Evolutionary conservation across 2,113 vertebrate species (phyloP).

Genomic region (Periophthalmus modestus): DNA sequence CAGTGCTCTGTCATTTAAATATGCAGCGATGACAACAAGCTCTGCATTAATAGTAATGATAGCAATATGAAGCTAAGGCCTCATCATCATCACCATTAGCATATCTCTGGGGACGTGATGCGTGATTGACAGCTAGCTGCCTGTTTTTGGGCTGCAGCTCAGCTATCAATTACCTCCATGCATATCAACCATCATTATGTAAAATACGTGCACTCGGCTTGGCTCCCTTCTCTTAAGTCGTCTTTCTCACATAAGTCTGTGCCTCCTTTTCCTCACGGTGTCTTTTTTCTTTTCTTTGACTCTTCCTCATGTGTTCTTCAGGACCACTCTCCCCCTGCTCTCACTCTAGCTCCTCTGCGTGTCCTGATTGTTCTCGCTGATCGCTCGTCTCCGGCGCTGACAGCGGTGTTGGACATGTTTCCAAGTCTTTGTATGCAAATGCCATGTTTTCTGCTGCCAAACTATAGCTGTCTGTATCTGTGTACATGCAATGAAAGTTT

Average conservation of each 20-base stretch:
- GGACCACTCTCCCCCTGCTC: slow-evolving; percentile 23
- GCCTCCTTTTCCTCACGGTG: slow-evolving; percentile 8
- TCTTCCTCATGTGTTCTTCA: slow-evolving; percentile 35
- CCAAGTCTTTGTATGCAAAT: slow-evolving; percentile 5
- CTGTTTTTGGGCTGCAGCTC: slow-evolving; percentile 67
- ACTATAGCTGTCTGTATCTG: not conserved
- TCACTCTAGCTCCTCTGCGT: slow-evolving; percentile 33
- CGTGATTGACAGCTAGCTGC: slow-evolving; percentile 73
- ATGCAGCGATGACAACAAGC: slow-evolving; percentile 74
- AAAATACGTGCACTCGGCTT: slow-evolving; percentile 71
- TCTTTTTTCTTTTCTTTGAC: slow-evolving; percentile 55
- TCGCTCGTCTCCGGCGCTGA: slow-evolving; percentile 16
- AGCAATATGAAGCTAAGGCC: slow-evolving; percentile 70
- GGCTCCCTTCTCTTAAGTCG: slow-evolving; percentile 70
- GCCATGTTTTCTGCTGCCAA: slow-evolving; percentile 1
- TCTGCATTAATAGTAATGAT: slow-evolving; percentile 78
- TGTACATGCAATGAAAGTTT: slow-evolving; percentile 15
- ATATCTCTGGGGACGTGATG: slow-evolving; percentile 71
- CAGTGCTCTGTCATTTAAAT: slow-evolving; percentile 67
- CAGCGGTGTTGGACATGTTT: slow-evolving; percentile 24
- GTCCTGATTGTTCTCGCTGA: slow-evolving; percentile 30
- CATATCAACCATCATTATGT: slow-evolving; percentile 77
- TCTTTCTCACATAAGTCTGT: slow-evolving; percentile 64
- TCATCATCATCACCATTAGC: slow-evolving; percentile 74
- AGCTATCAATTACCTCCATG: slow-evolving; percentile 76